phyloP scores from a whole-genome alignment of 2,797 vertebrate species.

The Miichthys miiuy region DNA sequence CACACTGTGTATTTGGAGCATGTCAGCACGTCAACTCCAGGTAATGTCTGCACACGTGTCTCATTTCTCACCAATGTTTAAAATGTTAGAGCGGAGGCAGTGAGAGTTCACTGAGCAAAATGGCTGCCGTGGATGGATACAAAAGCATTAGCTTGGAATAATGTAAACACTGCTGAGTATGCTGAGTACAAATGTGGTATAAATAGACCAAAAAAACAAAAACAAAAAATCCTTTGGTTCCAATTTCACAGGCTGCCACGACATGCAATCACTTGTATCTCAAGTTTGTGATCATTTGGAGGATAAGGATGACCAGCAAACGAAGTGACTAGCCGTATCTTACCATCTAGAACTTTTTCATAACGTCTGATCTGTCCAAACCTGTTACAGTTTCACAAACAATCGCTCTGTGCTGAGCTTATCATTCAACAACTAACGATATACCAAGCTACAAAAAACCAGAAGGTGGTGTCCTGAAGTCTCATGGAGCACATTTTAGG shows the following conservation, averaged over 20 bases:
- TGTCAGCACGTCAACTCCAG: slow-evolving; percentile 44
- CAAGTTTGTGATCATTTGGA: slow-evolving; percentile 8
- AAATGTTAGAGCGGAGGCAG: slow-evolving; percentile 13
- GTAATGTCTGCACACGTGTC: slow-evolving; percentile 63
- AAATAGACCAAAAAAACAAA: slow-evolving; percentile 11
- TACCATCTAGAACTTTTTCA: slow-evolving; percentile 54
- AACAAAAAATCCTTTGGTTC: neutral
- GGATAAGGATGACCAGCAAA: slow-evolving; percentile 33
- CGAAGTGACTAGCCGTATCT: slow-evolving; percentile 37
- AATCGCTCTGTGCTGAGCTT: neutral
- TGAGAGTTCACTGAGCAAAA: slow-evolving; percentile 12
- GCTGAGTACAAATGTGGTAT: neutral
- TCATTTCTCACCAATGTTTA: slow-evolving; percentile 40
- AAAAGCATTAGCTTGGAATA: slow-evolving; percentile 5
- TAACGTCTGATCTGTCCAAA: slow-evolving; percentile 51
- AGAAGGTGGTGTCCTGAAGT: neutral
- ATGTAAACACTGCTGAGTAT: slow-evolving; percentile 9
- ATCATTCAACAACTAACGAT: slow-evolving; percentile 21
- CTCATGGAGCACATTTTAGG: neutral
- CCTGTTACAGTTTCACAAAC: slow-evolving; percentile 45
- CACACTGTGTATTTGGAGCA: slow-evolving; percentile 27
- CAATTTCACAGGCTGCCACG: slow-evolving; percentile 3
- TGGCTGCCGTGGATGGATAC: neutral
- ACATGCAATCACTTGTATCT: slow-evolving; percentile 32
- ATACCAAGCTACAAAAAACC: neutral